Percentiles rank a stretch among this genome's conserved stretches.
phyloP scores from a whole-genome alignment of 1,140 invertebrate genomes.

The Mycetomoellerius zeteki region DNA sequence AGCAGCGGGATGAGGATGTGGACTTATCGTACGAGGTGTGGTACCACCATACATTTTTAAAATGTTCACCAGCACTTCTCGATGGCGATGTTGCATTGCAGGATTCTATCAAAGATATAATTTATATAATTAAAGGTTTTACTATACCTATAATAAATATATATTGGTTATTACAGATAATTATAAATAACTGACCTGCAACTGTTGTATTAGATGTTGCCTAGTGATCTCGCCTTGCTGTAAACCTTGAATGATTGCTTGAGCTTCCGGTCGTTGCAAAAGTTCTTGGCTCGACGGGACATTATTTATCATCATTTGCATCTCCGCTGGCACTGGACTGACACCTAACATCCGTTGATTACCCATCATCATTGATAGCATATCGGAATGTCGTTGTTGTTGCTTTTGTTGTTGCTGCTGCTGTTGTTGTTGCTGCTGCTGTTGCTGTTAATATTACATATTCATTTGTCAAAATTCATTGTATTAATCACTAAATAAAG shows the following conservation, averaged over 20 bases:
- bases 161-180: neutral
- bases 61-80: constrained; percentile 91
- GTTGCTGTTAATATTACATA: constrained; percentile 73
- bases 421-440: constrained; percentile 80
- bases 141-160: neutral
- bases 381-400: constrained; percentile 85
- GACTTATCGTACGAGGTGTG: constrained; percentile 87
- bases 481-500: neutral
- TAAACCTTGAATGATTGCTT: constrained; percentile 91
- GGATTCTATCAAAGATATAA: constrained; percentile 87
- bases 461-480: neutral
- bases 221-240: constrained; percentile 92
- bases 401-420: constrained; percentile 83
- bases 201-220: constrained; percentile 91
- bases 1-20: constrained; percentile 83
- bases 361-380: constrained; percentile 85
- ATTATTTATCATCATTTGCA: constrained; percentile 87
- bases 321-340: constrained; percentile 87
- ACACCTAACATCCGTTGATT: constrained; percentile 83
- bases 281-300: constrained; percentile 88
- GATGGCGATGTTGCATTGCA: constrained; percentile 90
- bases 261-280: constrained; percentile 91
- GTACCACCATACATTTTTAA: constrained; percentile 88
- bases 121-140: constrained; percentile 49
- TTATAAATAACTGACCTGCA: constrained; percentile 83